Base-by-base conservation (phyloP, 2,113 vertebrate genomes). In the Hemichromis elongatus region DNA sequence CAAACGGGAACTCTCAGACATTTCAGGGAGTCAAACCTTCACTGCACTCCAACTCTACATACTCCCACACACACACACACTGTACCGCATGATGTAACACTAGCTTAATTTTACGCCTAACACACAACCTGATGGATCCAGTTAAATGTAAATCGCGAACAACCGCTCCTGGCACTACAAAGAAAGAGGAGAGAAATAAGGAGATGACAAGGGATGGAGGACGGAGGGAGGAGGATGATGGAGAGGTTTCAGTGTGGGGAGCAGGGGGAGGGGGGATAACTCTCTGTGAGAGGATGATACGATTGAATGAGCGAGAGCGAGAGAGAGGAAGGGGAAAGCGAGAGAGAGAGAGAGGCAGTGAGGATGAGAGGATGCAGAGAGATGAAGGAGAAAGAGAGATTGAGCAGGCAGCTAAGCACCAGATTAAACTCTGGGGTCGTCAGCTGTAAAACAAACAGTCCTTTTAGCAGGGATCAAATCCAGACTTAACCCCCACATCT, bases 391-490 rank as follows among this genome's bases (percentile, higher is more conserved):
- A 81, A 80, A 82, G 89, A 73, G 91, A 94, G 90, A 86, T 42
- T 91, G 93, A 95, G 90, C 88, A 73, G 80, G 84, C 61, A 37
- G 90, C 90, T 93, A 93, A 96, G 92, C 88, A 85, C 30, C 93
- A 94, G 94, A 95, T 96, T 93, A 96, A 91, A 92, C 90, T 91
- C 93, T 52, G 61, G 81, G 92, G 89, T 90, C 86, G 81, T 94
- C 95, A 94, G 92, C 95, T 94, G 93, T 93, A 94, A 96, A 96
- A 96, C 95, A 96, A 96, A 95, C 95, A 95, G 92, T 91, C 85
- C 91, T 95, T 96, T 96, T 92, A 95, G 90, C 80, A 30, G 50
- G 89, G 89, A 91, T 89, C 88, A 94, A 93, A 95, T 94, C 93
- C 93, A 81, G 91, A 92, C 83, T 90, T 90, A 93, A 85, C 73